Conservation (phyloP, 1,140 invertebrate genomes). For the Bombus soroeensis region DNA sequence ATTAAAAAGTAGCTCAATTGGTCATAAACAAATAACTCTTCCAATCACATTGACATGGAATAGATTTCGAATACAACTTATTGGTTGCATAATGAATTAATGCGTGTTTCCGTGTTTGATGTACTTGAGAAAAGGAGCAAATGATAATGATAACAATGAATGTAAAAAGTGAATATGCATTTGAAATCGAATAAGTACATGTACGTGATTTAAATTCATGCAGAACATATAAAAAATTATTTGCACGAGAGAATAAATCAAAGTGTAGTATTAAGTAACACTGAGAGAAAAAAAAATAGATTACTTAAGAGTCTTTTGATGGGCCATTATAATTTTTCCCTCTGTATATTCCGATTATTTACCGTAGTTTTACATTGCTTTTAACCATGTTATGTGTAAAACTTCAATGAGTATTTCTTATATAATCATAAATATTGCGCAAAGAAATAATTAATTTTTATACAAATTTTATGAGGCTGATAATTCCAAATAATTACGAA, state of each 20-base stretch:
- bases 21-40: slow-evolving; percentile 27
- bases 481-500: slow-evolving; percentile 36
- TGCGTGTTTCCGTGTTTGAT: slow-evolving; percentile 38
- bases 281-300: background rate
- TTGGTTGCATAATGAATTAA: slow-evolving; percentile 18
- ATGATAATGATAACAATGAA: slow-evolving; percentile 10
- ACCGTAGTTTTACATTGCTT: slow-evolving; percentile 22
- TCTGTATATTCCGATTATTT: slow-evolving; percentile 16
- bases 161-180: slow-evolving; percentile 37
- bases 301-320: slow-evolving; percentile 45
- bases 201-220: slow-evolving; percentile 23
- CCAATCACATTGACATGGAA: slow-evolving; percentile 8
- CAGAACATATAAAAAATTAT: slow-evolving; percentile 22
- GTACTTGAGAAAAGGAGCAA: slow-evolving; percentile 34
- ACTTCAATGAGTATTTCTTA: background rate
- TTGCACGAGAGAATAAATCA: slow-evolving; percentile 18
- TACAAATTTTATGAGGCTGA: slow-evolving; percentile 37
- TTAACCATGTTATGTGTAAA: background rate
- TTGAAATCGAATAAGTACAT: slow-evolving; percentile 41
- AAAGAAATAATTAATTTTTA: slow-evolving; percentile 27
- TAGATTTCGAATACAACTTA: slow-evolving; percentile 34
- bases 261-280: slow-evolving; percentile 13
- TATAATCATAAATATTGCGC: slow-evolving; percentile 1
- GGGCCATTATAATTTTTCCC: slow-evolving; percentile 18
- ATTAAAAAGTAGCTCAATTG: slow-evolving; percentile 37